These are phyloP conservation scores for Labia minor DNA, from an alignment of 2,888 invertebrate species.

Conservation along the genomic window DNA sequence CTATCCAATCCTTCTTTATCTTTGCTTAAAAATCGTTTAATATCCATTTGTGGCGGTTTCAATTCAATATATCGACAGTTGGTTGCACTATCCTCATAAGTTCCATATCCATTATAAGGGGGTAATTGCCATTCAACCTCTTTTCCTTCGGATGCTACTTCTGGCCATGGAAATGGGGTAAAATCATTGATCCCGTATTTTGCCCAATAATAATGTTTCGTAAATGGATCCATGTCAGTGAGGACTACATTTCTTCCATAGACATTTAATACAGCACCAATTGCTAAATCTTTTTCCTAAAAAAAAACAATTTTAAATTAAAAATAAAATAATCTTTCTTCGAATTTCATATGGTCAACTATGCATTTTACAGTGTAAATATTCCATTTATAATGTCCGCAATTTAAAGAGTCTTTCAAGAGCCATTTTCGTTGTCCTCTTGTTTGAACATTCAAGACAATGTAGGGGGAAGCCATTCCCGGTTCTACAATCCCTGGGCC, in stretches of 20 bases:
- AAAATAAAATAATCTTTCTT: no score
- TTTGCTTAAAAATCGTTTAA: slow-evolving; percentile 66
- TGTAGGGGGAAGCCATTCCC: slow-evolving; percentile 29
- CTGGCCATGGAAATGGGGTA: slow-evolving; percentile 46
- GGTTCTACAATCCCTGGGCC: neutral
- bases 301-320: slow-evolving; percentile 40
- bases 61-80: slow-evolving; percentile 74
- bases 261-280: slow-evolving; percentile 70
- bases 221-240: slow-evolving; percentile 74
- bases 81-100: slow-evolving; percentile 78
- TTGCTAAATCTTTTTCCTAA: slow-evolving; percentile 62
- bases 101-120: slow-evolving; percentile 85
- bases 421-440: slow-evolving; percentile 32
- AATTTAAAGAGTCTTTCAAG: slow-evolving; percentile 35
- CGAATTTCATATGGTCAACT: no score
- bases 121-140: slow-evolving; percentile 45
- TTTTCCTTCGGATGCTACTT: slow-evolving; percentile 27
- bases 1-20: slow-evolving; percentile 67
- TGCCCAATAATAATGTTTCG: slow-evolving; percentile 68
- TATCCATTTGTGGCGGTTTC: slow-evolving; percentile 63
- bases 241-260: slow-evolving; percentile 71
- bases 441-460: slow-evolving; percentile 53
- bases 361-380: neutral
- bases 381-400: slow-evolving; percentile 34
- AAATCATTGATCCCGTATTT: slow-evolving; percentile 59